Evolutionary conservation across 1,140 invertebrate species (phyloP).

Genomic region (Hylyphantes graminicola): DNA sequence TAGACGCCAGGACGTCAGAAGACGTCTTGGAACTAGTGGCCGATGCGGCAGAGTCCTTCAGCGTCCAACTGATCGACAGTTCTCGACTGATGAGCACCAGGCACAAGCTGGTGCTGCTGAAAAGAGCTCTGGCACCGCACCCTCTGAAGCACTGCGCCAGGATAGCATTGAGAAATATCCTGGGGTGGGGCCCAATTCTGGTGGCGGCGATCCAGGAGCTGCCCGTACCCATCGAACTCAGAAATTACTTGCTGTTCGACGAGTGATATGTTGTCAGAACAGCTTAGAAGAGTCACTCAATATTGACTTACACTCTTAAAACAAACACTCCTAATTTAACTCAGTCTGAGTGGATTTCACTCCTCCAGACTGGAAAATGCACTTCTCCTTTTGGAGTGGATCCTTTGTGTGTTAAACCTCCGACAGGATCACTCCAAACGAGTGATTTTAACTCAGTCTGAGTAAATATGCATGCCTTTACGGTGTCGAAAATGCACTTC

Average conservation of each 20-base stretch:
- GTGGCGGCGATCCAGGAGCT: slow-evolving; percentile 73
- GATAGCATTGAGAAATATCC: slow-evolving; percentile 74
- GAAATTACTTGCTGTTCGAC: slow-evolving; percentile 80
- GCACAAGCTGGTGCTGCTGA: slow-evolving; percentile 76
- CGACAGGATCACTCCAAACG: too few relatives aligned
- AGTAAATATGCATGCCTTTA: too few relatives aligned
- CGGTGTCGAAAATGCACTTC: too few relatives aligned
- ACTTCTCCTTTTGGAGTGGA: too few relatives aligned
- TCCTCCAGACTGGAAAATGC: too few relatives aligned
- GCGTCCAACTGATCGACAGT: slow-evolving; percentile 76
- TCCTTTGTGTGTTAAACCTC: too few relatives aligned
- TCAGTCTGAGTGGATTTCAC: too few relatives aligned
- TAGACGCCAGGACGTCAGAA: slow-evolving; percentile 71
- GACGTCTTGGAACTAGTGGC: slow-evolving; percentile 77
- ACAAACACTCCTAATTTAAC: too few relatives aligned
- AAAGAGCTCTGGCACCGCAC: slow-evolving; percentile 76
- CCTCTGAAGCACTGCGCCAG: slow-evolving; percentile 74
- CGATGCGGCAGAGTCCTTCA: slow-evolving; percentile 82
- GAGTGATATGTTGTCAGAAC: slow-evolving; percentile 66
- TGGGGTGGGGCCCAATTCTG: slow-evolving; percentile 71
- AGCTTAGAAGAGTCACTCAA: neutral
- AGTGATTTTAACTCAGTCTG: too few relatives aligned
- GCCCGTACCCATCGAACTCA: slow-evolving; percentile 76
- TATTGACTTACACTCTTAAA: too few relatives aligned
- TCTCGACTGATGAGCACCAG: slow-evolving; percentile 75